Conservation (phyloP, 2,113 vertebrate species). For the Zootoca vivipara region DNA sequence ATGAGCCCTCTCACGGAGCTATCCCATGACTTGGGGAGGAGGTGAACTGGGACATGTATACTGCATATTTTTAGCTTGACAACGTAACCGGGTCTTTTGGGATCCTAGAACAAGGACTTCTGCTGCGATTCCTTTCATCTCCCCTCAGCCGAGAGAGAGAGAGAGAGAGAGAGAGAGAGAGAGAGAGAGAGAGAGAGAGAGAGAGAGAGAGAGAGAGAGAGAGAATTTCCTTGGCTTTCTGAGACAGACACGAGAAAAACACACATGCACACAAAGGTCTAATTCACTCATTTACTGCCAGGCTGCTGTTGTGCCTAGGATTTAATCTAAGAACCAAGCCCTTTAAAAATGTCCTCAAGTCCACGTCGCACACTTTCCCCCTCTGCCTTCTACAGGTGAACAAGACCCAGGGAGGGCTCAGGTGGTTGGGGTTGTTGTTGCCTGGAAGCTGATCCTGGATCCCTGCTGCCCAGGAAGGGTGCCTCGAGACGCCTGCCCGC, state of each 20-base stretch:
- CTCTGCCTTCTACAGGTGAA: background rate
- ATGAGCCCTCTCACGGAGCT: no score
- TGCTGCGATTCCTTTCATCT: background rate
- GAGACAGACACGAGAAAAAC: background rate
- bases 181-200: no score
- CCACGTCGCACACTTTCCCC: no score
- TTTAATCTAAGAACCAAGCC: background rate
- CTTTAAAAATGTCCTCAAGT: background rate
- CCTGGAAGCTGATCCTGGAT: background rate
- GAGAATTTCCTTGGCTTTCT: background rate
- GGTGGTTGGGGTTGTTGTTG: background rate
- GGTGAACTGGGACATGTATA: no score
- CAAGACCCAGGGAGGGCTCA: background rate
- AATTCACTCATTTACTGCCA: constrained; percentile 7
- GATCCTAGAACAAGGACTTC: background rate
- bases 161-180: no score
- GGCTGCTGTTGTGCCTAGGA: background rate
- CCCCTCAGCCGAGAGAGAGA: background rate
- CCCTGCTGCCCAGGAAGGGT: background rate
- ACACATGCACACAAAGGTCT: background rate
- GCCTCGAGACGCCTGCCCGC: background rate
- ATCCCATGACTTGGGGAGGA: no score
- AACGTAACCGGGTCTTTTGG: background rate
- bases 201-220: no score
- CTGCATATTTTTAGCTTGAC: no score